A percentile compares a stretch with the other conserved stretches of the same genome.
These are phyloP conservation scores for Ariolimax columbianus DNA, from an alignment of 2,888 invertebrate genomes.

Conservation along the genomic window DNA sequence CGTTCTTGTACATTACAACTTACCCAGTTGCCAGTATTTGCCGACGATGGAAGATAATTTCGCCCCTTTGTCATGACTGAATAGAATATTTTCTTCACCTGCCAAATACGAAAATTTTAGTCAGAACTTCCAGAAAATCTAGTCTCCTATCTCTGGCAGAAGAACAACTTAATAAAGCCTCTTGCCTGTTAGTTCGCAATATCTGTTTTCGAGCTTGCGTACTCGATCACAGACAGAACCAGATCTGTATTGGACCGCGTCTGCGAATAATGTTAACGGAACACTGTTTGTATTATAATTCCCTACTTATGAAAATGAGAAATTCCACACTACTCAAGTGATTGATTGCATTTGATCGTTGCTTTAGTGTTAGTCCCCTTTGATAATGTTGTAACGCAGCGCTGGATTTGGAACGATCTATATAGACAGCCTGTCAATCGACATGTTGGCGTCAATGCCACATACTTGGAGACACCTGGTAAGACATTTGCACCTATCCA, in stretches of 20 bases:
- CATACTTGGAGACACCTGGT: too few relatives aligned
- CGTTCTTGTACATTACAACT: too few relatives aligned
- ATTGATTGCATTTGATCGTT: neutral
- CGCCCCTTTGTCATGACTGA: constrained; percentile 42
- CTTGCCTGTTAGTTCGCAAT: neutral
- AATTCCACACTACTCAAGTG: neutral
- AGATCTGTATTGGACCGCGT: neutral
- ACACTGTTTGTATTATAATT: neutral
- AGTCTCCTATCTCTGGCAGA: neutral
- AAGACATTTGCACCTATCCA: too few relatives aligned
- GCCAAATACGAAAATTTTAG: neutral
- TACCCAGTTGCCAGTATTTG: constrained; percentile 42
- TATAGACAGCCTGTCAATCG: neutral
- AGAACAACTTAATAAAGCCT: neutral
- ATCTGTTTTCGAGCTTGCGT: neutral
- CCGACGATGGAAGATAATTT: constrained; percentile 29
- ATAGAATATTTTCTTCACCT: neutral
- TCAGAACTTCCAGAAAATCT: neutral
- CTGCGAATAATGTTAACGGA: too few relatives aligned
- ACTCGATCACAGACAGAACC: neutral
- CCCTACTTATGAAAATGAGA: neutral
- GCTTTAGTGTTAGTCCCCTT: neutral
- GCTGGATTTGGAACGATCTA: neutral
- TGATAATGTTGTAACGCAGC: neutral
- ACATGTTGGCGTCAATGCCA: too few relatives aligned